Evolutionary conservation across 2,113 vertebrate species (phyloP).

Genomic region (Brienomyrus longianalis): DNA sequence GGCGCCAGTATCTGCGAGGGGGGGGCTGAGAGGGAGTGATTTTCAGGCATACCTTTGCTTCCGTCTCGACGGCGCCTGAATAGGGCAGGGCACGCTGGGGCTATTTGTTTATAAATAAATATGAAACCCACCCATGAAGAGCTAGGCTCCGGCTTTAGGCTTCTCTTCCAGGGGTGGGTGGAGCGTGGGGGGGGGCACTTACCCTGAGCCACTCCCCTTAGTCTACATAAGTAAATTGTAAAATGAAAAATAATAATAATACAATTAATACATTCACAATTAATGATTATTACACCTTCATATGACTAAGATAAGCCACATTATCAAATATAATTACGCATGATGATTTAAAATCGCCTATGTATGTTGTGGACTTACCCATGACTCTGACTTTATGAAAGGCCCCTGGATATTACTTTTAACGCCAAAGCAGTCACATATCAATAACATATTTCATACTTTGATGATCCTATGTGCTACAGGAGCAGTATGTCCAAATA

Average conservation of each 20-base stretch:
- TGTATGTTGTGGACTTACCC: not conserved
- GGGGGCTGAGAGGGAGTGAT: not conserved
- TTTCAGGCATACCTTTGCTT: not conserved
- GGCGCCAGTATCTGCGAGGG: not conserved
- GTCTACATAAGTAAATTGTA: not conserved
- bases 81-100: not conserved
- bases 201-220: not conserved
- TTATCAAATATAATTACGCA: not conserved
- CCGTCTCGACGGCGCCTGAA: not conserved
- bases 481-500: not conserved
- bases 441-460: not conserved
- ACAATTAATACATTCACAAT: not conserved
- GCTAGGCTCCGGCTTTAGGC: not conserved
- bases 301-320: not conserved
- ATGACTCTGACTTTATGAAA: not conserved
- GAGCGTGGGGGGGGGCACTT: not conserved
- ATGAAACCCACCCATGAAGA: not conserved
- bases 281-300: not conserved
- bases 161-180: not conserved
- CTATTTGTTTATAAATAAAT: not conserved
- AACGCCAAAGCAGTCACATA: not conserved
- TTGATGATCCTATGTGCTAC: not conserved
- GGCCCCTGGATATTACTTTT: not conserved
- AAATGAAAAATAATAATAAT: not conserved
- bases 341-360: not conserved